Base-by-base conservation (phyloP, 2,113 vertebrate genomes). In the Silurus glanis region DNA sequence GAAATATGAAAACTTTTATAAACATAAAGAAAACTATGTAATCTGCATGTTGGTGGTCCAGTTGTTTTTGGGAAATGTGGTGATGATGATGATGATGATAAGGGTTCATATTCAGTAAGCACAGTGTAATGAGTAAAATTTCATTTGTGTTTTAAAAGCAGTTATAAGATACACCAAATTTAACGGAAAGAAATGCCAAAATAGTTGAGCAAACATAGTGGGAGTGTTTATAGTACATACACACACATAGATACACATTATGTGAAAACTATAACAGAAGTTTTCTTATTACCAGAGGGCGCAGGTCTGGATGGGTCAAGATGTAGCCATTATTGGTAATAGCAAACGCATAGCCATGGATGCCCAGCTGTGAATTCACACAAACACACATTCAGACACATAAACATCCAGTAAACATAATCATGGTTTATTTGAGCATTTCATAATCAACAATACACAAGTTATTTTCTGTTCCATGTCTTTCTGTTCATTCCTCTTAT, bases 261-360 rank as follows among this genome's bases (percentile, higher is more conserved):
- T 14, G 14, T n/a, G 75, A 28, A 56, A 83, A 67, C 6, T 21
- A 71, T 62, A 47, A 78, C 53, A 72, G 16, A 83, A 72, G 25
- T 6, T 66, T 9, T 71, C 74, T 69, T 16, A 66, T 99, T 97
- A 99, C 98, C 94, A 99, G 94, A 72, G 98, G 98, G 82, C 97
- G 95, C 66, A 99, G 95, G 91, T 99, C 98, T 78, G 98, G 98
- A 88, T 99, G 98, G 37, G 98, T 99, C 92, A 99, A 94, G 93
- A 99, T 97, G 90, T 99, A 99, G 89, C 98, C 98, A 19, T 99
- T 99, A 95, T 99, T 99, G 83, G 98, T 99, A 93, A 99, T 99
- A 90, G 98, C 98, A 92, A 99, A 99, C 89, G 98, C 97, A 64
- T 99, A 99, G 87, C 98, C 98, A 0, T 99, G 98, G 94, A 99